Percentiles rank a stretch among this genome's conserved stretches.
Evolutionary conservation across 2,113 vertebrate genomes (phyloP).

Genomic region (Propithecus coquereli): DNA sequence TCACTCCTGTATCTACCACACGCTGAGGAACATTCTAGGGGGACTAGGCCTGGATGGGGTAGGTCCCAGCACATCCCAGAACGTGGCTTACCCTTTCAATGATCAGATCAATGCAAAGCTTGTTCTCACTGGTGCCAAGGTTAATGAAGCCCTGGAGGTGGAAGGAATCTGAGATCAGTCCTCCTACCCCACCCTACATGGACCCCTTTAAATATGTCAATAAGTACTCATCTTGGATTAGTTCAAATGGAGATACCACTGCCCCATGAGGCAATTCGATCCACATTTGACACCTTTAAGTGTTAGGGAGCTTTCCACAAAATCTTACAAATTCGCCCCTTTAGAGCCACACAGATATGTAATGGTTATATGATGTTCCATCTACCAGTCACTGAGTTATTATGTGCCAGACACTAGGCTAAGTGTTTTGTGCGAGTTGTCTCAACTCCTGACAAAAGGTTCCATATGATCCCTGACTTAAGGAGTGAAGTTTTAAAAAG

Average conservation of each 20-base stretch:
- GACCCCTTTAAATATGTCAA: not conserved
- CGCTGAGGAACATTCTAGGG: not conserved
- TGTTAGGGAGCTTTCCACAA: not conserved
- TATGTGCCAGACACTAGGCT: not conserved
- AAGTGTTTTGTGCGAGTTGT: not conserved
- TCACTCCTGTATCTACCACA: not conserved
- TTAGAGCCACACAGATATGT: not conserved
- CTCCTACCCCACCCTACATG: not conserved
- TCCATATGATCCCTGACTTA: not conserved
- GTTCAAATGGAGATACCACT: not conserved
- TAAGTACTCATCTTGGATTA: not conserved
- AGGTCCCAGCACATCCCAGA: not conserved
- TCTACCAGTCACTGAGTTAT: not conserved
- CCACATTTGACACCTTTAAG: not conserved
- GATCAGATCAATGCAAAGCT: slow-evolving; percentile 92
- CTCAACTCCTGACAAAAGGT: not conserved
- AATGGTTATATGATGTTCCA: not conserved
- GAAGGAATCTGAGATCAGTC: slow-evolving; percentile 2
- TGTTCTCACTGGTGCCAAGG: slow-evolving; percentile 93
- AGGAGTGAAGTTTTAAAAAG: not conserved
- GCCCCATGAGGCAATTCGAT: not conserved
- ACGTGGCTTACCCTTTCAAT: slow-evolving; percentile 86
- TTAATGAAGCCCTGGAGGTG: slow-evolving; percentile 91
- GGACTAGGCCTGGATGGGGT: not conserved
- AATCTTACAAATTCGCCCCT: not conserved